Conservation (phyloP, 2,888 invertebrate genomes). For the Sminthurinus aureus region DNA sequence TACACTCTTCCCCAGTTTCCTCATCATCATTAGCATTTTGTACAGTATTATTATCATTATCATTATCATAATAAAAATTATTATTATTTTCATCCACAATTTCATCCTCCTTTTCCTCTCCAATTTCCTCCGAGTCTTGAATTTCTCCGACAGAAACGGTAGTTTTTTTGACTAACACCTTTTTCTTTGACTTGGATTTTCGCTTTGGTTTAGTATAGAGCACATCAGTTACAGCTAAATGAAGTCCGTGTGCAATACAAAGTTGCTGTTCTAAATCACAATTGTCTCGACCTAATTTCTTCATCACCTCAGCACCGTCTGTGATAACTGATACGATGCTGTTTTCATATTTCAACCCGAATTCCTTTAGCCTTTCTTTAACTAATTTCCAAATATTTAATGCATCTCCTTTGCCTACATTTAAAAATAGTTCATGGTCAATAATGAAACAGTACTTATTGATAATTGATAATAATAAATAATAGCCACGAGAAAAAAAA, state of each 20-base stretch:
- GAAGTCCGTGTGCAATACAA: background rate
- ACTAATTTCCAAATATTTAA: background rate
- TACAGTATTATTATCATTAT: background rate
- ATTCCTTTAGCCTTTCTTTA: background rate
- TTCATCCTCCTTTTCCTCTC: background rate
- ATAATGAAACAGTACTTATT: no score
- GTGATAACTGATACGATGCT: background rate
- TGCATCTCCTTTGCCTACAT: background rate
- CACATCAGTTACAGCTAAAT: background rate
- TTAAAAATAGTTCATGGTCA: no score
- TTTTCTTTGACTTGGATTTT: background rate
- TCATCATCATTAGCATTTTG: no score
- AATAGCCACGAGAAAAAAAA: no score
- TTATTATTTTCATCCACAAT: background rate
- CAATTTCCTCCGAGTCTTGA: background rate
- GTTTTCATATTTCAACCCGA: background rate
- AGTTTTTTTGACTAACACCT: background rate
- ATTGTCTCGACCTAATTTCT: background rate
- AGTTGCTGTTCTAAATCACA: background rate
- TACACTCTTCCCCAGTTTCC: no score
- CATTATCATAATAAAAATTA: background rate
- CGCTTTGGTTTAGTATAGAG: background rate
- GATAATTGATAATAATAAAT: no score
- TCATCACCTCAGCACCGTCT: background rate
- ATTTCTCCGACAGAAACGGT: no score